These are phyloP conservation scores for Danio aesculapii DNA, from an alignment of 2,797 vertebrate species.

Conservation along the genomic window DNA sequence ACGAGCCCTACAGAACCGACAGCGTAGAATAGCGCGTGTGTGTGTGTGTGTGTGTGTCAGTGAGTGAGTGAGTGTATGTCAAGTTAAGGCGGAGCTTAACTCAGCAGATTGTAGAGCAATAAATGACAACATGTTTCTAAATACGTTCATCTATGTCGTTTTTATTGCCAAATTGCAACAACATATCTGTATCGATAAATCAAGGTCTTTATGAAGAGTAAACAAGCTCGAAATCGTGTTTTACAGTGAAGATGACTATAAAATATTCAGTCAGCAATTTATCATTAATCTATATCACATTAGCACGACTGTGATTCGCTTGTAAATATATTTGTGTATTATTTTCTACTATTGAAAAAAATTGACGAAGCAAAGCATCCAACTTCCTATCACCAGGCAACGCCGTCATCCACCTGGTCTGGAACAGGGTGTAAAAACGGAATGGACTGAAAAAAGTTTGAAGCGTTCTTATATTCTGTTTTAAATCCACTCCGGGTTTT, in stretches of 20 bases:
- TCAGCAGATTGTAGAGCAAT: not conserved
- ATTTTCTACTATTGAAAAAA: not conserved
- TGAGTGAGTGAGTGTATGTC: constrained; percentile 24
- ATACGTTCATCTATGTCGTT: not conserved
- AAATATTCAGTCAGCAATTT: not conserved
- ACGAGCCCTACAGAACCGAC: constrained; percentile 7
- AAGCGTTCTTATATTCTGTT: not conserved
- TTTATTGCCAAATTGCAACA: not conserved
- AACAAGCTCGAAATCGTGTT: not conserved
- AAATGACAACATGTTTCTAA: constrained; percentile 1
- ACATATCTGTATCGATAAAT: not conserved
- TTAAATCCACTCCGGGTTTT: not conserved
- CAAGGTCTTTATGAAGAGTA: not conserved
- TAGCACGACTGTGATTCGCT: not conserved
- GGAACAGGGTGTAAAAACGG: not conserved
- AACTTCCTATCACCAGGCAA: constrained; percentile 8
- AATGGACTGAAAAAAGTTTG: not conserved
- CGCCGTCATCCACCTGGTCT: not conserved
- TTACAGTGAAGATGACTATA: not conserved
- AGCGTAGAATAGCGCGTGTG: constrained; percentile 53
- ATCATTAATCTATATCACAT: too few relatives aligned
- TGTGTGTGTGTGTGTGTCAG: constrained; percentile 55
- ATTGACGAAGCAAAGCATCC: not conserved
- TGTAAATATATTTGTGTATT: too few relatives aligned
- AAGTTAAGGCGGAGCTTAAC: constrained; percentile 68